Base-by-base conservation (phyloP, 1,140 invertebrate species). In the Gyrodactylus salaris region DNA sequence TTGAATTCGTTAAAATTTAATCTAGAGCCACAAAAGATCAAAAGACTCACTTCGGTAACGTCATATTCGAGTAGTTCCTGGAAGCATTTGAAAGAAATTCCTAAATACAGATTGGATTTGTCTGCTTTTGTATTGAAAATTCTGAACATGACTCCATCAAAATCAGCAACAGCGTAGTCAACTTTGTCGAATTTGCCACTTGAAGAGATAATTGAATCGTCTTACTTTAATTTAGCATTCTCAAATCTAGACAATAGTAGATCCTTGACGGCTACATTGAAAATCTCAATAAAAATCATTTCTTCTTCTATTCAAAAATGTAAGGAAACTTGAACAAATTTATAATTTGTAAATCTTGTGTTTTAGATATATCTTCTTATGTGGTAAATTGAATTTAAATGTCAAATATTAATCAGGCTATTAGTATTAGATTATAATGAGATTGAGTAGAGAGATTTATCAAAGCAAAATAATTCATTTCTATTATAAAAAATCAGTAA, bases 1-100 rank as follows among this genome's bases (percentile, higher is more conserved):
- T n/a, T n/a, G n/a, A n/a, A n/a, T n/a, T n/a, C n/a, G n/a, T n/a
- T n/a, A n/a, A n/a, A n/a, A n/a, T n/a, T n/a, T n/a, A n/a, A n/a
- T n/a, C n/a, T n/a, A n/a, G n/a, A n/a, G n/a, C n/a, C n/a, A 2
- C 2, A 26, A 1, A 26, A 1, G 68, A 1, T 74, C 23, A n/a
- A 2, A 27, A 27, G 74, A 74, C 76, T 78, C 76, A 84, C 83
- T 73, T 94, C 89, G 84, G 97, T 93, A 74, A 92, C 92, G 74
- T 93, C 94, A 84, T 98, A 89, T 81, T 93, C 87, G 84, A 94
- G 88, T 77, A 98, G 85, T 82, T 98, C 89, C 82, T 92, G 91
- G 83, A 93, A 99, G 84, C 97, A 98, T 83, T 97, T 97, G 75
- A 98, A 83, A 77, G 90, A 87, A 83, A 97, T 96, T 84, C 92